These are phyloP conservation scores for Ceratitis capitata DNA, from an alignment of 1,140 invertebrate species.

Conservation along the genomic window DNA sequence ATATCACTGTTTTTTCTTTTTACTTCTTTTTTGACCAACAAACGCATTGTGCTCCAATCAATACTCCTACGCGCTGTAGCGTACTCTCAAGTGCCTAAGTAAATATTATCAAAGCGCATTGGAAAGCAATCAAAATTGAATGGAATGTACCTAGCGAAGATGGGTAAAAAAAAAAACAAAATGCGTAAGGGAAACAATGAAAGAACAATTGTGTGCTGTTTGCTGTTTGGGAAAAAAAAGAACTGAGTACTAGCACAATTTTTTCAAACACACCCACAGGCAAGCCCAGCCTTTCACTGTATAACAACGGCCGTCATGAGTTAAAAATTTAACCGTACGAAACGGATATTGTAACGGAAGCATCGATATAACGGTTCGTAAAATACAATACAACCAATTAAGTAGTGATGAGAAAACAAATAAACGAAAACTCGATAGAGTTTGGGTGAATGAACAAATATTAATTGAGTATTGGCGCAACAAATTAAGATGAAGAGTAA, in stretches of 20 bases:
- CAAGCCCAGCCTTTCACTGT: neutral
- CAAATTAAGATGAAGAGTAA: neutral
- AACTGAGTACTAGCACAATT: neutral
- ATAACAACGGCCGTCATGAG: no score
- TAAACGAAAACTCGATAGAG: neutral
- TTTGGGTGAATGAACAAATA: neutral
- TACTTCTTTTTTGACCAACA: neutral
- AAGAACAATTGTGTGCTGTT: neutral
- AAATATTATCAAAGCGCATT: conserved; percentile 17
- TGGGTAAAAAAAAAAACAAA: neutral
- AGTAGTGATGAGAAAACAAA: neutral
- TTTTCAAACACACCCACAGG: neutral
- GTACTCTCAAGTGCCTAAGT: neutral
- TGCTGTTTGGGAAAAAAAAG: neutral
- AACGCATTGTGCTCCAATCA: neutral
- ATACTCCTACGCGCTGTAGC: neutral
- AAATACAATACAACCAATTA: neutral
- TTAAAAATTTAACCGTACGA: neutral
- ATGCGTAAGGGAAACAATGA: neutral
- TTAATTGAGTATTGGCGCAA: neutral
- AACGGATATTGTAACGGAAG: neutral
- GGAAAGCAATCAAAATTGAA: conserved; percentile 12
- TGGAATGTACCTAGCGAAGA: neutral
- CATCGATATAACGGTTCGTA: neutral
- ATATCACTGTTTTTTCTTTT: neutral